A percentile compares a stretch with the other conserved stretches of the same genome.
These are phyloP conservation scores for Eclectus roratus DNA, from an alignment of 2,113 vertebrate species.

Conservation along the genomic window DNA sequence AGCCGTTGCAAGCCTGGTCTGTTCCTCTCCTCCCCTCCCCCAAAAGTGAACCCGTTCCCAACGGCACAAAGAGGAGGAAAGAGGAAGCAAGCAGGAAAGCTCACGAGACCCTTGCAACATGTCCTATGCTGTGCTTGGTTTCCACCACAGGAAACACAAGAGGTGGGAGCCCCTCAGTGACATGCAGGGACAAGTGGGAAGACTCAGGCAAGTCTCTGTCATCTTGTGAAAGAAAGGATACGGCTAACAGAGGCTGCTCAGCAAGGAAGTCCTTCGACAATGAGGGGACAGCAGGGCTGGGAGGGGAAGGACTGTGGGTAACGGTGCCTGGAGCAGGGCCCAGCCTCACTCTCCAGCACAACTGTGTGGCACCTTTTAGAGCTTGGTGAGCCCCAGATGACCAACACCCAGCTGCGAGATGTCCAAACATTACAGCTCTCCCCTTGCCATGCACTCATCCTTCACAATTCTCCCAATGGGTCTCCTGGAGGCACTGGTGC, in stretches of 20 bases:
- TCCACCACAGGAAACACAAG: neutral
- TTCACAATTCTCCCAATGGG: neutral
- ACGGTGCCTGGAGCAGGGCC: neutral
- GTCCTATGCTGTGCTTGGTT: neutral
- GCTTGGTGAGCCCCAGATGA: neutral
- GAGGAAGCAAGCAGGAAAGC: conserved; percentile 42
- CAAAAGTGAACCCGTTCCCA: neutral
- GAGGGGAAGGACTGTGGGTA: neutral
- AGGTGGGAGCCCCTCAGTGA: neutral
- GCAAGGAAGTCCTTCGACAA: neutral
- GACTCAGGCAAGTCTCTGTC: neutral
- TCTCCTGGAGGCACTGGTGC: neutral
- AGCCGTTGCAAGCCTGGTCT: neutral
- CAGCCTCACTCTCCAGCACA: neutral
- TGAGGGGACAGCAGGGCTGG: neutral
- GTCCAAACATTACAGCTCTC: neutral
- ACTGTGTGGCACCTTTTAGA: neutral
- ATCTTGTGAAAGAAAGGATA: neutral
- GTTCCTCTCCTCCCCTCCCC: neutral
- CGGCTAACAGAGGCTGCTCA: neutral
- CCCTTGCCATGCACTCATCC: neutral
- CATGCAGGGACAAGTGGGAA: neutral
- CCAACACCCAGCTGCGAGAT: neutral
- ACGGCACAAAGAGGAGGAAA: neutral
- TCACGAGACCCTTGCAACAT: neutral